A percentile compares a stretch with the other conserved stretches of the same genome.
These are phyloP conservation scores for Eurytoma adleriae DNA, from an alignment of 2,888 invertebrate genomes.

Conservation along the genomic window DNA sequence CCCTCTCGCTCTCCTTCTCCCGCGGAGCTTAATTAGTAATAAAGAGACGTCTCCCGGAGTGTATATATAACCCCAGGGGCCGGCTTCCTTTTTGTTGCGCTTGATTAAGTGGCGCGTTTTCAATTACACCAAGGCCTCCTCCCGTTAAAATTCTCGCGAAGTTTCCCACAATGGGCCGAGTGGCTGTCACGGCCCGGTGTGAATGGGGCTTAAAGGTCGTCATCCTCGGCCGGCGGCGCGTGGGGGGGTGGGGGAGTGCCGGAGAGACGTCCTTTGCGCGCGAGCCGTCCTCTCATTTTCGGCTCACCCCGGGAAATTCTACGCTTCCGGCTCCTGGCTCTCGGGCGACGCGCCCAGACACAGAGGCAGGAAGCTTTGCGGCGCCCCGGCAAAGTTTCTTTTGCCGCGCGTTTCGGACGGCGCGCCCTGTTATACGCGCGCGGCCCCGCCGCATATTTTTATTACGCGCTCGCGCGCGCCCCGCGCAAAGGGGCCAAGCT, in stretches of 20 bases:
- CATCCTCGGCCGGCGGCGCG: conserved; percentile 36
- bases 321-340: conserved; percentile 8
- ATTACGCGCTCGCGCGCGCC: too few species aligned
- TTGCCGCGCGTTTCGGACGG: neutral
- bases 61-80: neutral
- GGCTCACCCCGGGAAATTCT: conserved; percentile 31
- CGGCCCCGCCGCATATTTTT: neutral
- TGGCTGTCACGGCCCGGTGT: conserved; percentile 3
- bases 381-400: conserved; percentile 12
- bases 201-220: conserved; percentile 45
- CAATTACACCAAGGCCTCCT: conserved; percentile 25
- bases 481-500: too few species aligned
- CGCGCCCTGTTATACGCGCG: neutral
- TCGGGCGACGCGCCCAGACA: neutral
- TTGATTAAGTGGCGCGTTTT: conserved; percentile 48
- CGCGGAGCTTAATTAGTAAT: conserved; percentile 40
- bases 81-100: conserved; percentile 4
- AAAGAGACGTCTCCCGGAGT: neutral
- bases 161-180: neutral
- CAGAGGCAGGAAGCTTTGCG: conserved; percentile 1
- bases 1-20: neutral
- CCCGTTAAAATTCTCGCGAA: neutral
- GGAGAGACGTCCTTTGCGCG: conserved; percentile 32
- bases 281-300: conserved; percentile 31
- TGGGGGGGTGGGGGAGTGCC: conserved; percentile 6